These are phyloP conservation scores for Nomada lathburiana DNA, from an alignment of 2,888 invertebrate species.

Conservation along the genomic window DNA sequence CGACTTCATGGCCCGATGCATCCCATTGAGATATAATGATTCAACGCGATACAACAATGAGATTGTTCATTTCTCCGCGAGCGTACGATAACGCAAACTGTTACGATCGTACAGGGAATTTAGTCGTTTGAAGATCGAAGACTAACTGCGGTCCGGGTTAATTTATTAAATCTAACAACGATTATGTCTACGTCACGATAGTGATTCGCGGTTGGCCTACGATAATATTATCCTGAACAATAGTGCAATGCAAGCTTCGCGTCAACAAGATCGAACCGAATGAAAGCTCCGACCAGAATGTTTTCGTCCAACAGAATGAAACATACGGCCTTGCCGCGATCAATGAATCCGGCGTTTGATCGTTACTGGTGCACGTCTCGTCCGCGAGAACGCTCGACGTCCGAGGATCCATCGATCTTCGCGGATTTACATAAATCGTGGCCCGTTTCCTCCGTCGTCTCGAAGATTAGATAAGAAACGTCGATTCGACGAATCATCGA, in stretches of 20 bases:
- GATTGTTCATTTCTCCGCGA: not conserved
- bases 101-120: too few species aligned
- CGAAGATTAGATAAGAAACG: slow-evolving; percentile 66
- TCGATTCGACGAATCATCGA: slow-evolving; percentile 51
- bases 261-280: not conserved
- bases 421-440: slow-evolving; percentile 69
- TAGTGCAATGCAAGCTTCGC: not conserved
- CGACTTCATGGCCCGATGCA: slow-evolving; percentile 54
- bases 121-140: too few species aligned
- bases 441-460: slow-evolving; percentile 17
- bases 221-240: too few species aligned
- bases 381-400: slow-evolving; percentile 14
- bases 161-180: too few species aligned
- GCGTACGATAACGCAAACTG: not conserved
- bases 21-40: slow-evolving; percentile 28
- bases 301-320: slow-evolving; percentile 55
- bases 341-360: slow-evolving; percentile 62
- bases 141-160: too few species aligned
- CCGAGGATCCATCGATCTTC: slow-evolving; percentile 67
- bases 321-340: slow-evolving; percentile 54
- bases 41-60: slow-evolving; percentile 1
- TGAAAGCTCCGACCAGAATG: slow-evolving; percentile 51
- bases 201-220: too few species aligned
- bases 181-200: too few species aligned
- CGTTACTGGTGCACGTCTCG: slow-evolving; percentile 34